Evolutionary conservation across 2,113 vertebrate species (phyloP), one percentile per base, ranked within the genome.

Genomic region (Oryzias woworae): DNA sequence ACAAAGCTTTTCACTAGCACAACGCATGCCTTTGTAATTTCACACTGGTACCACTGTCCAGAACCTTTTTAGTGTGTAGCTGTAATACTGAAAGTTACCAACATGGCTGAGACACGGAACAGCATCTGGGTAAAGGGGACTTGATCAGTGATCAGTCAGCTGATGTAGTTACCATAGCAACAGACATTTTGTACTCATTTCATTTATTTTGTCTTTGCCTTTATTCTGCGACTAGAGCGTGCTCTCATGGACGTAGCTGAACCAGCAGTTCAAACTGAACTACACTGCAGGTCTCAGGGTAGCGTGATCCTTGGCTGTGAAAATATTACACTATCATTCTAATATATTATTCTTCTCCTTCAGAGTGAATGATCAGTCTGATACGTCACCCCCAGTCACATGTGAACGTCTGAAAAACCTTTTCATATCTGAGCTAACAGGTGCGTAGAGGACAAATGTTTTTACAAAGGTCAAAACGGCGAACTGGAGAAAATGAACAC

Each of bases 41-140:
- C 36, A 18, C 4, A 44, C n/a, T 13, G 23, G 31, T 69, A 49
- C 44, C 36, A 62, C 44, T 63, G 58, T 56, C 58, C 63, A 58
- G 59, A 48, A 52, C 62, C 51, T 47, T 41, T 62, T 60, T 15
- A 45, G 28, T 58, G 56, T 75, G 58, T 71, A 50, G 55, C 41
- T 60, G 60, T 57, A 46, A 58, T 16, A 1, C 63, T 43, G 49
- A 54, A 61, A 41, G 23, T 59, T 23, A 24, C 14, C 61, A 4
- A 26, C 78, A 64, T 80, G 76, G 71, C 59, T 59, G 54, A 26
- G 49, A 31, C n/a, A 49, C 58, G 58, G 17, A 17, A 49, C 62
- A 59, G 48, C 48, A n/a, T 47, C 45, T 54, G 47, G 24, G n/a
- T 58, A 58, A 26, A 7, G 20, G 23, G 41, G 22, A 20, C 61